Evolutionary conservation across 2,888 invertebrate species (phyloP), one percentile per base, ranked within the genome.

Genomic region (Brachynemurus nebulosus): DNA sequence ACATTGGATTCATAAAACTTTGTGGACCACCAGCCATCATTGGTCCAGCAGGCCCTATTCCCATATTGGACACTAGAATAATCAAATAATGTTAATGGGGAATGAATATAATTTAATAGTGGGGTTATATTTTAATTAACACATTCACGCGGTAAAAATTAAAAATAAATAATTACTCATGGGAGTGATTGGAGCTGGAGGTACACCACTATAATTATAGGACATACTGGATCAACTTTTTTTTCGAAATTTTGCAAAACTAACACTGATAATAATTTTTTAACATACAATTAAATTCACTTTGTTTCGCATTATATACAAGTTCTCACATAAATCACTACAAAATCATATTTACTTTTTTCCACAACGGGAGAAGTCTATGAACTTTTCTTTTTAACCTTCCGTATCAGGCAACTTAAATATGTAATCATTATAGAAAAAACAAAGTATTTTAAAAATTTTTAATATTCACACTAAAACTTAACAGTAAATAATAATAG

Each of bases 141-240:
- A 42, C 17, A 27, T 40, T 25, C 16, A 39, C 43, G 23, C 8
- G 33, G 17, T 23, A 27, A 17, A 11, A 27, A 14, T 19, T 21
- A n/a, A 2, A 2, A 11, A 30, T n/a, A 18, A 34, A 36, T 30
- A 42, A 46, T 42, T 48, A 48, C 48, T 42, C 42, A 48, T 48
- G 12, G 48, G 46, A 16, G 48, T 46, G 27, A 48, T 48, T 16
- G 48, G 42, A 17, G 48, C 11, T n/a, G 41, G 46, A 14, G 48
- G 48, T 20, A 48, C 48, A 21, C 48, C 48, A 14, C 44, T 40
- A n/a, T 48, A 48, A 42, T 48, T 48, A 23, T 46, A 48, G 19
- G 48, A 46, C 48, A 48, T 48, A 33, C 12, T 9, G 2, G 16
- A 33, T 9, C 4, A 33, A 33, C 27, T 8, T 25, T 33, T 9